Evolutionary conservation across 2,797 vertebrate species (phyloP).

Genomic region (Melanotaenia maccullochi): DNA sequence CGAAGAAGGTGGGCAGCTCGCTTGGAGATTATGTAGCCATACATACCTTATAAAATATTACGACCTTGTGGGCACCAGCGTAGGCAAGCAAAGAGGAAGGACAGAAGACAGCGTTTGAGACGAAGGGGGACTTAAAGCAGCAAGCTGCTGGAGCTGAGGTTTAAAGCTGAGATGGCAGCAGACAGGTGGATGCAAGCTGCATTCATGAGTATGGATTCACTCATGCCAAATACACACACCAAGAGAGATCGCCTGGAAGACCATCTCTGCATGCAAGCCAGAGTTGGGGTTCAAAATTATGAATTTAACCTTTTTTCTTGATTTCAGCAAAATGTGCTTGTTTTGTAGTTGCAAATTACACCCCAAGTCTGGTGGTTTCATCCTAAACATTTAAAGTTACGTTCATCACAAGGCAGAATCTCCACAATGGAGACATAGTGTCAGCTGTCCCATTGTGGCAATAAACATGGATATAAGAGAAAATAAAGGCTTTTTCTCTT

Average conservation of each 20-base stretch:
- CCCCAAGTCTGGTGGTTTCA: slow-evolving; percentile 41
- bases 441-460: slow-evolving; percentile 20
- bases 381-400: slow-evolving; percentile 26
- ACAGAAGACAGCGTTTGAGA: slow-evolving; percentile 80
- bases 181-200: slow-evolving; percentile 17
- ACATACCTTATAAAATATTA: slow-evolving; percentile 88
- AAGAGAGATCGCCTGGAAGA: background rate
- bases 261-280: slow-evolving; percentile 38
- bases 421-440: slow-evolving; percentile 24
- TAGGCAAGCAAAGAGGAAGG: slow-evolving; percentile 80
- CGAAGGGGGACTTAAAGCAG: slow-evolving; percentile 44
- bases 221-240: slow-evolving; percentile 12
- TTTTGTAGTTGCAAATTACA: background rate
- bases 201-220: slow-evolving; percentile 22
- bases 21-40: slow-evolving; percentile 59
- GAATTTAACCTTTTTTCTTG: background rate
- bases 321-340: background rate
- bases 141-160: slow-evolving; percentile 33
- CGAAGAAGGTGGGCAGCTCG: slow-evolving; percentile 28
- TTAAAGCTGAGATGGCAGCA: slow-evolving; percentile 22
- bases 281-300: slow-evolving; percentile 34
- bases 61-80: slow-evolving; percentile 79
- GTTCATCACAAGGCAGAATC: slow-evolving; percentile 6
- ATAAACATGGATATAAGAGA: slow-evolving; percentile 13
- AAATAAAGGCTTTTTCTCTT: slow-evolving; percentile 9